Evolutionary conservation across 2,888 invertebrate species (phyloP).

Genomic region (Epinotia demarniana): DNA sequence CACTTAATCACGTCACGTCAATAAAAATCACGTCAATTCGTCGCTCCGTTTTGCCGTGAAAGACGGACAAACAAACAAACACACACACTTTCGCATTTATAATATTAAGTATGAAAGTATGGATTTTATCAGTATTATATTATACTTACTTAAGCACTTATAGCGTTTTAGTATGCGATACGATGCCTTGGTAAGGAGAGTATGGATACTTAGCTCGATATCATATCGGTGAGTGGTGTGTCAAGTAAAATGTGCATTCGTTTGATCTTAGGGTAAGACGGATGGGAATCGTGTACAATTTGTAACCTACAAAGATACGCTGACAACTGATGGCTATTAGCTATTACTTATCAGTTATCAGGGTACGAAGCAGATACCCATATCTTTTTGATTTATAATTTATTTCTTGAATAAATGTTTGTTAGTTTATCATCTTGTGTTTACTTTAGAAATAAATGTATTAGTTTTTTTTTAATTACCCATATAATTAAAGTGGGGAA

Average conservation of each 20-base stretch:
- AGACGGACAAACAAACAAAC: too few relatives aligned
- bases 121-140: conserved; percentile 18
- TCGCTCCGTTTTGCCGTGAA: too few relatives aligned
- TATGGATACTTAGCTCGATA: background rate
- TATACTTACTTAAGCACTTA: background rate
- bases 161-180: conserved; percentile 13
- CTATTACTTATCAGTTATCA: too few relatives aligned
- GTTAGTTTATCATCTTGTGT: too few relatives aligned
- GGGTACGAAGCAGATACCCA: too few relatives aligned
- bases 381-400: background rate
- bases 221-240: conserved; percentile 9
- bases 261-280: background rate
- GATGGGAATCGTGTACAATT: conserved; percentile 12
- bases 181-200: conserved; percentile 18
- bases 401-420: background rate
- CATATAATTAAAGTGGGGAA: too few relatives aligned
- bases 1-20: too few relatives aligned
- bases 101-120: too few relatives aligned
- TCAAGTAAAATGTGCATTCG: conserved; percentile 1
- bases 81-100: too few relatives aligned
- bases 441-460: too few relatives aligned
- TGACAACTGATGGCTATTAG: background rate
- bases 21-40: too few relatives aligned
- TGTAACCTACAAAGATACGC: conserved; percentile 21
- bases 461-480: too few relatives aligned